Evolutionary conservation across 2,888 invertebrate genomes (phyloP), one percentile per base, ranked within the genome.

Genomic region (Gerris lacustris): DNA sequence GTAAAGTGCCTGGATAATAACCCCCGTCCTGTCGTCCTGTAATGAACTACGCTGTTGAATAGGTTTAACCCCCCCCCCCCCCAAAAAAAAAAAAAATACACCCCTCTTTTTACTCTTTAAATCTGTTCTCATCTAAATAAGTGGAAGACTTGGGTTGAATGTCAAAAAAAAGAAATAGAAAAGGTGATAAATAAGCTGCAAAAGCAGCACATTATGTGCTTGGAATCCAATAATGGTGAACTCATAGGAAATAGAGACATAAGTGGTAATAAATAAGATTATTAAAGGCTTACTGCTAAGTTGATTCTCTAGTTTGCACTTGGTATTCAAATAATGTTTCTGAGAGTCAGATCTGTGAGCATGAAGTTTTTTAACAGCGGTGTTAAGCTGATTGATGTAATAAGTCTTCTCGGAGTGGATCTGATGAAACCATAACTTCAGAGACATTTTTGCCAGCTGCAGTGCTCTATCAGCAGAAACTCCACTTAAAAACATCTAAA

Each of bases 391-490:
- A 6, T 55, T 44, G n/a, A 55, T 63, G 17, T 70, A 45, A 31
- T 66, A 66, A 55, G n/a, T n/a, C 11, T 72, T 70, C 45, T 73
- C 70, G 7, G 64, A 67, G 15, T 70, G 70, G 15, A 67, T 17
- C 64, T 73, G 73, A 62, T 43, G 70, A 69, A 63, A 72, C 72
- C 73, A 72, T 11, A 73, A 55, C 67, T 72, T 73, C 17, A 73
- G 45, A 15, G 73, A 72, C 31, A 67, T 72, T 6, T 64, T 66
- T 5, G 72, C 68, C 6, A 72, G 45, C 6, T 43, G 18, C 15
- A 71, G 55, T 44, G 70, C 71, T 63, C 70, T 73, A 31, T 71
- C 71, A 6, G 73, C 72, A 11, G 71, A n/a, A 43, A 73, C 63
- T 0, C 73, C 73, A 47, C 64, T 71, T n/a, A 73, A 70, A 18